Conservation (phyloP, 30 jellyfish, hydroid and myxozoan species). For the Turritopsis rubra region DNA sequence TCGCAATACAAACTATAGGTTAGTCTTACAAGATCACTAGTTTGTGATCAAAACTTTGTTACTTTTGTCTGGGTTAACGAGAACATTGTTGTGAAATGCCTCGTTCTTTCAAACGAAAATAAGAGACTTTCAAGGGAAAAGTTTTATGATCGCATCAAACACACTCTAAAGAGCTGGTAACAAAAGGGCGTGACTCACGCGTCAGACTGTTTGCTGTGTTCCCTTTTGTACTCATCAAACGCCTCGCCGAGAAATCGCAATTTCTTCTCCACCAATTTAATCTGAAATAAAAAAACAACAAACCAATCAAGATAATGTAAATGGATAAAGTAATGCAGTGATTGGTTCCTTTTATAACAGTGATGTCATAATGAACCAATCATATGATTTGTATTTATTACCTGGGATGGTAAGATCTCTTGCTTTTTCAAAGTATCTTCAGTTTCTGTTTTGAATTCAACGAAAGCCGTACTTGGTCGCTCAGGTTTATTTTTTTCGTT, state of each 20-base stretch:
- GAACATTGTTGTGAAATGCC: too few species aligned
- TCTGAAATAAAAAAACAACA: neutral
- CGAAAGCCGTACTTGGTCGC: constrained; percentile 12
- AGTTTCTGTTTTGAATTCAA: neutral
- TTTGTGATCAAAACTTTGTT: too few species aligned
- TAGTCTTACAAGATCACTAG: too few species aligned
- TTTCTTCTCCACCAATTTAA: constrained; percentile 24
- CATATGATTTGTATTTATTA: neutral
- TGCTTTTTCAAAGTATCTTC: neutral
- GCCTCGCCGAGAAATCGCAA: constrained; percentile 19
- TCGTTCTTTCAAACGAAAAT: too few species aligned
- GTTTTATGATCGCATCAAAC: too few species aligned
- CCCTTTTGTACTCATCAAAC: constrained; percentile 19
- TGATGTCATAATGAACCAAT: too few species aligned
- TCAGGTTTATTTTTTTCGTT: neutral
- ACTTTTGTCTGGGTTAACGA: too few species aligned
- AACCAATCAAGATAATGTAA: neutral
- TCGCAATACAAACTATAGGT: too few species aligned
- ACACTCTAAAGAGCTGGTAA: too few species aligned
- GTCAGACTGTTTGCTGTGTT: neutral
- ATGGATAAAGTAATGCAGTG: too few species aligned
- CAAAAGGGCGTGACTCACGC: neutral
- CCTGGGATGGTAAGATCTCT: constrained; percentile 18
- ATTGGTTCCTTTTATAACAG: too few species aligned
- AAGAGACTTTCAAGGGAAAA: too few species aligned